Evolutionary conservation across 2,888 invertebrate species (phyloP).

Genomic region (Barypeithes pellucidus): DNA sequence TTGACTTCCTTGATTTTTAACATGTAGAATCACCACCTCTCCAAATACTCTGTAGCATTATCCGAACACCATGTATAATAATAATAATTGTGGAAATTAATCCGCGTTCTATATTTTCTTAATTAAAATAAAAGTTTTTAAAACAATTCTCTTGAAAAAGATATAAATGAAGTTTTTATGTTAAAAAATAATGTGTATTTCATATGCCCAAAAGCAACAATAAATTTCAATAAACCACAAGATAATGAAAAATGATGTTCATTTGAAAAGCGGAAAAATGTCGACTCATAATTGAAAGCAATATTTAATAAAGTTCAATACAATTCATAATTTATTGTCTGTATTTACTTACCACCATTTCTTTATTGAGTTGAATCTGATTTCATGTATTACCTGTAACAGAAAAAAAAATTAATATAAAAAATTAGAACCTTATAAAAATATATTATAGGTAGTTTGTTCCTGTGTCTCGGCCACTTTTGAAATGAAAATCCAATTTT

Average conservation of each 20-base stretch:
- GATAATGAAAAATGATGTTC: constrained; percentile 26
- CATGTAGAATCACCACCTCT: no score
- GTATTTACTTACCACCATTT: constrained; percentile 3
- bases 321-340: not conserved
- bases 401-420: not conserved
- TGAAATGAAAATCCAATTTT: no score
- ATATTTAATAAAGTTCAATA: constrained; percentile 18
- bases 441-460: no score
- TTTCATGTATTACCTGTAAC: constrained; percentile 9
- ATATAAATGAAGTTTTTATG: constrained; percentile 4
- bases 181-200: not conserved
- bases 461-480: no score
- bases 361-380: not conserved
- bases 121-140: no score
- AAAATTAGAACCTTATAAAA: not conserved
- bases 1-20: no score
- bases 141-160: no score
- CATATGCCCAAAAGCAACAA: not conserved
- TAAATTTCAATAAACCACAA: constrained; percentile 18
- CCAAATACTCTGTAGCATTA: no score
- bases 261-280: constrained; percentile 14
- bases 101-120: no score
- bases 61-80: no score
- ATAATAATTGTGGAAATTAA: no score
- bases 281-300: constrained; percentile 18